Percentiles rank a stretch among this genome's conserved stretches.
Evolutionary conservation across 2,797 vertebrate species (phyloP).

Genomic region (Bovichtus diacanthus): DNA sequence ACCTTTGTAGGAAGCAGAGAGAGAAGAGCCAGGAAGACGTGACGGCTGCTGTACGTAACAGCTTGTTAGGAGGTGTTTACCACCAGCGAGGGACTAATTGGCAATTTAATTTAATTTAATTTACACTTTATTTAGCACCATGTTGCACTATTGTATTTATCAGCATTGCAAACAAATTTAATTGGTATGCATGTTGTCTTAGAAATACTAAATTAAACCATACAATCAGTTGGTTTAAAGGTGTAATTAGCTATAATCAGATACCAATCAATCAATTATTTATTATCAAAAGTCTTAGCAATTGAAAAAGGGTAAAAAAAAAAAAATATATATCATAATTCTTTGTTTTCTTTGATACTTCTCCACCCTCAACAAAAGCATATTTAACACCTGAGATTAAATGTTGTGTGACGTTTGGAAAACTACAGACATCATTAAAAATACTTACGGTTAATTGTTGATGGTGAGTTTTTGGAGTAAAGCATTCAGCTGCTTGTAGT

Average conservation of each 20-base stretch:
- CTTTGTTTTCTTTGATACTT: not conserved
- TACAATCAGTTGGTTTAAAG: not conserved
- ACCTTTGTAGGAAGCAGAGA: slow-evolving; percentile 22
- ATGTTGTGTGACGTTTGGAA: not conserved
- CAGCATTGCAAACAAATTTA: not conserved
- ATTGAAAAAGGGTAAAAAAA: no score
- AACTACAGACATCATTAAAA: no score
- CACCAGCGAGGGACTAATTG: not conserved
- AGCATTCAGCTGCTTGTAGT: not conserved
- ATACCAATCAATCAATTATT: not conserved
- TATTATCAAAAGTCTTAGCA: not conserved
- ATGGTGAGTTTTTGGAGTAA: no score
- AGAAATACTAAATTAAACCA: not conserved
- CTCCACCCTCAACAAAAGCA: not conserved
- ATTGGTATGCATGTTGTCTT: not conserved
- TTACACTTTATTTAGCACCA: not conserved
- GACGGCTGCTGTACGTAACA: not conserved
- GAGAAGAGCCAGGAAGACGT: slow-evolving; percentile 29
- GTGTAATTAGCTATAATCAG: not conserved
- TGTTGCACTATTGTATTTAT: not conserved
- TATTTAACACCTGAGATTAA: slow-evolving; percentile 9
- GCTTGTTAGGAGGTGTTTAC: not conserved
- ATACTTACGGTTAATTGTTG: not conserved
- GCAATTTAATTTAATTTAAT: no score
- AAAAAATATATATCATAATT: no score